Percentiles rank a stretch among this genome's conserved stretches.
Conservation (phyloP, 2,888 invertebrate genomes). For the Phaedon cochleariae region DNA sequence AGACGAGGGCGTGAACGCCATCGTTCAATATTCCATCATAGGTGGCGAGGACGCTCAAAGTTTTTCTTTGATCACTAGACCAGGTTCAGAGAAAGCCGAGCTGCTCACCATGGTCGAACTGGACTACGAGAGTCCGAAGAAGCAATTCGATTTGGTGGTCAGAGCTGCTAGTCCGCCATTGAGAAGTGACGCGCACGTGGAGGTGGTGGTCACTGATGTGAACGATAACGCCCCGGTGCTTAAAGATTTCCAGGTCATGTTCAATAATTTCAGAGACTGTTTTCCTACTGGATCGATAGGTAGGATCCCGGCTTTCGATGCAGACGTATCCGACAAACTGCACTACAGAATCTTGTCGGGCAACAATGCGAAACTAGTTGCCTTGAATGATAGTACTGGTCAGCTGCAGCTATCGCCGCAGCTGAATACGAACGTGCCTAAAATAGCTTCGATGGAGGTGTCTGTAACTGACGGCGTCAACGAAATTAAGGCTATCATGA, state of each 20-base stretch:
- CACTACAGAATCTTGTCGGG: slow-evolving; percentile 87
- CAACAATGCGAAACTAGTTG: slow-evolving; percentile 90
- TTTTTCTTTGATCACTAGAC: slow-evolving; percentile 82
- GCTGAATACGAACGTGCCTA: slow-evolving; percentile 94
- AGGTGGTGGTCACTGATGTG: slow-evolving; percentile 89
- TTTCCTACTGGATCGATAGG: slow-evolving; percentile 94
- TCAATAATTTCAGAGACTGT: slow-evolving; percentile 94
- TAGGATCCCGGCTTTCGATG: slow-evolving; percentile 91
- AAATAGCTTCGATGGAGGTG: slow-evolving; percentile 92
- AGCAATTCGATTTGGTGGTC: slow-evolving; percentile 87
- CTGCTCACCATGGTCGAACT: slow-evolving; percentile 89
- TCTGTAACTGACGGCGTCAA: slow-evolving; percentile 94
- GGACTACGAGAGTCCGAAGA: slow-evolving; percentile 95
- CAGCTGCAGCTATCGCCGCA: slow-evolving; percentile 89
- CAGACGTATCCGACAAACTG: slow-evolving; percentile 89
- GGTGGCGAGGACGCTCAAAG: slow-evolving; percentile 90
- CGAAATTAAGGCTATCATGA: slow-evolving; percentile 92
- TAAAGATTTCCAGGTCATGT: slow-evolving; percentile 89
- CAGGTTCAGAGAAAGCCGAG: slow-evolving; percentile 86
- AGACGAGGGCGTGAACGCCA: slow-evolving; percentile 90
- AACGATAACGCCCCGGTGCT: slow-evolving; percentile 95
- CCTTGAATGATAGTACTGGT: slow-evolving; percentile 84
- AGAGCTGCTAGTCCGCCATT: slow-evolving; percentile 91
- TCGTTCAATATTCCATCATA: slow-evolving; percentile 93
- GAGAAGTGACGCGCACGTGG: slow-evolving; percentile 87